These are phyloP conservation scores for Drosophila percnosoma DNA, from an alignment of 2,888 invertebrate genomes.

Conservation along the genomic window DNA sequence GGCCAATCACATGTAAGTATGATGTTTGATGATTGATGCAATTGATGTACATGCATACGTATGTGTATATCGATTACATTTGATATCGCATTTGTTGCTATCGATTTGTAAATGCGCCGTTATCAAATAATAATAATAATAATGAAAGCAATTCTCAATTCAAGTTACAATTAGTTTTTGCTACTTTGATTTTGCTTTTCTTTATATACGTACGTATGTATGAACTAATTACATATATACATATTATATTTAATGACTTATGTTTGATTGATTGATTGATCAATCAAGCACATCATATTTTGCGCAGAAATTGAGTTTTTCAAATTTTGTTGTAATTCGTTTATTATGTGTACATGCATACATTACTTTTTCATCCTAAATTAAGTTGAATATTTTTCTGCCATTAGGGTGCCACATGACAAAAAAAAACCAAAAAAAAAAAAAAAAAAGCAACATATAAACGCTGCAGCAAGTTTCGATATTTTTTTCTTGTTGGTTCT, in stretches of 20 bases:
- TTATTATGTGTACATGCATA: conserved; percentile 64
- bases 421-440: conserved; percentile 13
- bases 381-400: conserved; percentile 60
- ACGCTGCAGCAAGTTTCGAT: conserved; percentile 25
- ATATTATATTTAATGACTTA: conserved; percentile 42
- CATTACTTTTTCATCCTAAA: conserved; percentile 52
- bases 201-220: conserved; percentile 2
- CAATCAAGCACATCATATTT: conserved; percentile 23
- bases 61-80: conserved; percentile 22
- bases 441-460: conserved; percentile 11
- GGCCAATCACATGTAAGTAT: conserved; percentile 83
- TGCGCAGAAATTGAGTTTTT: conserved; percentile 82
- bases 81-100: conserved; percentile 42
- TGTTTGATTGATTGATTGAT: conserved; percentile 43
- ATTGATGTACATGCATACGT: conserved; percentile 18
- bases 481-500: conserved; percentile 47
- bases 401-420: conserved; percentile 57
- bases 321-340: conserved; percentile 84
- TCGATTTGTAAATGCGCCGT: conserved; percentile 46
- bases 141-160: conserved; percentile 51
- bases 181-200: conserved; percentile 62
- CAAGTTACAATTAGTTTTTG: conserved; percentile 49
- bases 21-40: neutral
- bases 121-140: conserved; percentile 11
- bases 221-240: conserved; percentile 15